Conservation (phyloP, 2,888 invertebrate genomes). For the Cataglyphis albicans region DNA sequence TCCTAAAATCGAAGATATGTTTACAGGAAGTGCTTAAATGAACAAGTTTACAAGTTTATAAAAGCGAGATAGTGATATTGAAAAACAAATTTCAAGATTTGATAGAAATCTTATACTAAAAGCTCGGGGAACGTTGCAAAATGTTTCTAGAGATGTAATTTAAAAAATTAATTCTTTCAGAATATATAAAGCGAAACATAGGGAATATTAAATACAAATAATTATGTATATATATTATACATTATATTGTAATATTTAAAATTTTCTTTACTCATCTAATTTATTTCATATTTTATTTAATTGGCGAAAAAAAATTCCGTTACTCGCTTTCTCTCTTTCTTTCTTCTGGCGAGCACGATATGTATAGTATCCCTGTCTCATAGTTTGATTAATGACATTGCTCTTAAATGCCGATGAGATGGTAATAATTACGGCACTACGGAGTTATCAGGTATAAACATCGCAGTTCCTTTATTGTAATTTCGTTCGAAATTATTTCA, state of each 20-base stretch:
- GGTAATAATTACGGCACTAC: background rate
- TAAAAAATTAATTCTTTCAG: background rate
- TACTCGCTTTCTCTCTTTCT: background rate
- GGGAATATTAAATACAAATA: background rate
- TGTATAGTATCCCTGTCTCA: background rate
- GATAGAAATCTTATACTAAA: background rate
- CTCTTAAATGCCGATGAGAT: constrained; percentile 1
- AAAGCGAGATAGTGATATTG: background rate
- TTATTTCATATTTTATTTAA: background rate
- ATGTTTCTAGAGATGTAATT: background rate
- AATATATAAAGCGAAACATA: background rate
- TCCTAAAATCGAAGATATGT: background rate
- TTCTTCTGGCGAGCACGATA: background rate
- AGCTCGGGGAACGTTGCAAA: too few relatives aligned
- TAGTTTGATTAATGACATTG: background rate
- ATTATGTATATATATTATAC: too few relatives aligned
- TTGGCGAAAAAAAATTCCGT: background rate
- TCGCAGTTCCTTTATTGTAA: background rate
- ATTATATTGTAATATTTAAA: background rate
- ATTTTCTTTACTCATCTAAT: background rate
- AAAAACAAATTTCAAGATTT: background rate
- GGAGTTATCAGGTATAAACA: background rate
- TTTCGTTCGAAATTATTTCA: constrained; percentile 17
- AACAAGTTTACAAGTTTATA: background rate
- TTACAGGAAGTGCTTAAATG: constrained; percentile 1